Conservation (phyloP, 2,888 invertebrate species). For the Eutolmus rufibarbis region DNA sequence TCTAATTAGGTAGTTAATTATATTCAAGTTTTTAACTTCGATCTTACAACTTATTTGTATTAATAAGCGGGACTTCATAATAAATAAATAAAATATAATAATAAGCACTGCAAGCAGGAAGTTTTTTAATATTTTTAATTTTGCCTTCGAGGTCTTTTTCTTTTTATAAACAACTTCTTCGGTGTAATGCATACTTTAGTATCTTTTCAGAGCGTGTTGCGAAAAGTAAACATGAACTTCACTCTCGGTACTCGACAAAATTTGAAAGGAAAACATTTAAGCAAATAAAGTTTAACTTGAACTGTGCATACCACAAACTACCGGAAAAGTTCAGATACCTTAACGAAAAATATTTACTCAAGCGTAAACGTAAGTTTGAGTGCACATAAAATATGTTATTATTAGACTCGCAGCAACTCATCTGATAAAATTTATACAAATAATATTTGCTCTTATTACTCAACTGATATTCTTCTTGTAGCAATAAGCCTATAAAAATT, state of each 20-base stretch:
- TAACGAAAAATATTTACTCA: neutral
- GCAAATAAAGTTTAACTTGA: neutral
- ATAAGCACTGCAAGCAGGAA: neutral
- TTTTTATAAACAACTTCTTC: neutral
- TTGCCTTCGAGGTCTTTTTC: neutral
- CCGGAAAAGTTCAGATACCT: neutral
- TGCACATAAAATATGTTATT: neutral
- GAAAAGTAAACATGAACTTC: conserved; percentile 24
- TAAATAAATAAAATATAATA: neutral
- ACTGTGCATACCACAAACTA: neutral
- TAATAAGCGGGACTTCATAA: neutral
- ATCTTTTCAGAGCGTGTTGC: neutral
- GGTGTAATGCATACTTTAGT: neutral
- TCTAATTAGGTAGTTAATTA: neutral
- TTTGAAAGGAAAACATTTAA: neutral
- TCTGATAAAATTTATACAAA: neutral
- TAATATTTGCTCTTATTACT: neutral
- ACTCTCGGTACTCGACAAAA: neutral
- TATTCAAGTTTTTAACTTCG: neutral
- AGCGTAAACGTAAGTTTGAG: neutral
- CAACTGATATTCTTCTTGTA: neutral
- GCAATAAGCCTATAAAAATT: neutral
- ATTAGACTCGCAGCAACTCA: neutral
- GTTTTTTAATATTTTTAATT: neutral
- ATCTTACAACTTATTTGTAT: neutral